Conservation (phyloP, 1,140 invertebrate genomes). For the Babylonia areolata region DNA sequence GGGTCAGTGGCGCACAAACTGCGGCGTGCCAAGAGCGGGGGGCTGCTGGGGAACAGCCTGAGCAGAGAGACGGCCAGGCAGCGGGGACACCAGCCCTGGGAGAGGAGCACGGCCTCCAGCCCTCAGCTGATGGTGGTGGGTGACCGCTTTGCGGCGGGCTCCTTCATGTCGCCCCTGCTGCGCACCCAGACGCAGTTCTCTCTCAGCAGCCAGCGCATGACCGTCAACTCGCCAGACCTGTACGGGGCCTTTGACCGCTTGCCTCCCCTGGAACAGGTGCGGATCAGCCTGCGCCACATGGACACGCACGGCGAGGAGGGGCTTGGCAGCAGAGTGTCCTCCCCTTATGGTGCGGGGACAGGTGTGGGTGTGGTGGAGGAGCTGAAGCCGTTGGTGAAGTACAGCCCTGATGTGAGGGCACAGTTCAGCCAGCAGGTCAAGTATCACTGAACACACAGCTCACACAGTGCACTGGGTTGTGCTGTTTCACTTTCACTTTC, state of each 20-base stretch:
- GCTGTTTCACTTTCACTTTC: too few species aligned
- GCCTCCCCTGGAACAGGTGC: constrained; percentile 65
- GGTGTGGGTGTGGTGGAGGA: constrained; percentile 56
- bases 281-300: constrained; percentile 61
- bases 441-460: constrained; percentile 25
- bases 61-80: neutral
- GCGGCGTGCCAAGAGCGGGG: constrained; percentile 36
- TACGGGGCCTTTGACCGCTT: constrained; percentile 47
- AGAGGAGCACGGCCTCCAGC: too few species aligned
- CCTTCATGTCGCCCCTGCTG: constrained; percentile 60
- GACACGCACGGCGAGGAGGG: constrained; percentile 45
- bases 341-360: constrained; percentile 5
- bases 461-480: too few species aligned
- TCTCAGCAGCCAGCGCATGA: constrained; percentile 63
- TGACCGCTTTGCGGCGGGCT: constrained; percentile 58
- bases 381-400: constrained; percentile 69
- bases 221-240: constrained; percentile 62
- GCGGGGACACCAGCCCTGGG: neutral
- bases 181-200: constrained; percentile 70
- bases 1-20: constrained; percentile 66
- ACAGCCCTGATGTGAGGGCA: constrained; percentile 62
- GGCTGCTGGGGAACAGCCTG: constrained; percentile 13
- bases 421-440: constrained; percentile 40
- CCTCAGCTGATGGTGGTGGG: constrained; percentile 66
- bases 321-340: neutral